Evolutionary conservation across 2,797 vertebrate genomes (phyloP).

Genomic region (Sternotherus odoratus): DNA sequence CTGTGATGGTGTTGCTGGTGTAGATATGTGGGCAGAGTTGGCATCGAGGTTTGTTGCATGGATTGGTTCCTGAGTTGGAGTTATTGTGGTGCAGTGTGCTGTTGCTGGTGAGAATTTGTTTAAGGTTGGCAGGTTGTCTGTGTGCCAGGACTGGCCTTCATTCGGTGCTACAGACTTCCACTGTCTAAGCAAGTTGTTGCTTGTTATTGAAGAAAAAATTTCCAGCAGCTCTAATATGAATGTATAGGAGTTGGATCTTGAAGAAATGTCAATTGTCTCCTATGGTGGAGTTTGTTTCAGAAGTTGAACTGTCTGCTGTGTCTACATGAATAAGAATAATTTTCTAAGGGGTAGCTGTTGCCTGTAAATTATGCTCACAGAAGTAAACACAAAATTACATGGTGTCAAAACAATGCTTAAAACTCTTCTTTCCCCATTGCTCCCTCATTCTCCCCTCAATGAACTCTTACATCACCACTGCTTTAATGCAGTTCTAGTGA

Average conservation of each 20-base stretch:
- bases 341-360: neutral
- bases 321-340: neutral
- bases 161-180: neutral
- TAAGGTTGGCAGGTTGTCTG: too few species aligned
- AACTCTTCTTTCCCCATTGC: neutral
- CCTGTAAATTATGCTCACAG: neutral
- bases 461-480: neutral
- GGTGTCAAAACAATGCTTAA: neutral
- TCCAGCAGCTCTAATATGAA: neutral
- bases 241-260: neutral
- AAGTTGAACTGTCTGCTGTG: neutral
- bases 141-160: too few species aligned
- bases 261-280: neutral
- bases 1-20: too few species aligned
- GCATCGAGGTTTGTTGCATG: too few species aligned
- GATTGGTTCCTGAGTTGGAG: too few species aligned
- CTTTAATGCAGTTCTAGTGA: rapidly evolving
- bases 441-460: neutral
- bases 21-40: too few species aligned
- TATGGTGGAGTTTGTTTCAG: neutral
- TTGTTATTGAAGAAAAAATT: neutral
- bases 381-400: neutral
- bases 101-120: too few species aligned
- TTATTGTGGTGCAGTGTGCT: too few species aligned
- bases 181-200: neutral